phyloP scores from a whole-genome alignment of 2,888 invertebrate genomes.

The Copidosoma aretas region DNA sequence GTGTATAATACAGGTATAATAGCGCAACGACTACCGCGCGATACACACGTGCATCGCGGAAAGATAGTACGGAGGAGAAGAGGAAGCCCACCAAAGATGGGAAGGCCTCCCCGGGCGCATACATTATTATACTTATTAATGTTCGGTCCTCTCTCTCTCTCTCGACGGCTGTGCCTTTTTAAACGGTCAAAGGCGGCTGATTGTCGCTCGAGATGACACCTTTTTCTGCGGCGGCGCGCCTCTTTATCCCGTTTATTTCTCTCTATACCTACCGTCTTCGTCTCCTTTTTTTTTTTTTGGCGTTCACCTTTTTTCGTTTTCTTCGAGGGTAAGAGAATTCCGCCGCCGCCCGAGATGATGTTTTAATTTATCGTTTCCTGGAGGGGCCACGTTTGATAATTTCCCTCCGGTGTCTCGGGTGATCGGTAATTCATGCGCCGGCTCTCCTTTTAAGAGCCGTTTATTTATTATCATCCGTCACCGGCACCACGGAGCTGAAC shows the following conservation, averaged over 20 bases:
- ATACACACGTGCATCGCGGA: neutral
- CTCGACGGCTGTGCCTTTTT: neutral
- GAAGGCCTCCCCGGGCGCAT: slow-evolving; percentile 4
- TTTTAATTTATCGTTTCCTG: neutral
- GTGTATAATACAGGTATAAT: neutral
- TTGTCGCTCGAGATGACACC: slow-evolving; percentile 8
- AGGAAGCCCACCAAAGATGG: slow-evolving; percentile 16
- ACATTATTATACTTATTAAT: neutral
- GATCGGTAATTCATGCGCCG: neutral
- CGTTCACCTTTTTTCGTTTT: too few relatives aligned
- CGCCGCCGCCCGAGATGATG: too few relatives aligned
- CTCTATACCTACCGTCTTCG: neutral
- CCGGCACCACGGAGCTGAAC: neutral
- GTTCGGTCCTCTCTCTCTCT: too few relatives aligned
- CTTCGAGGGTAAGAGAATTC: too few relatives aligned
- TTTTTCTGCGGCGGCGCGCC: neutral
- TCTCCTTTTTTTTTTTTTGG: too few relatives aligned
- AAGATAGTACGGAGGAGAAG: too few relatives aligned
- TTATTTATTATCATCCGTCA: neutral
- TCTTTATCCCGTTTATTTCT: slow-evolving; percentile 13
- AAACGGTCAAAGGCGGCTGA: slow-evolving; percentile 13
- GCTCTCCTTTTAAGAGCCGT: too few relatives aligned
- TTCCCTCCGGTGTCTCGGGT: neutral
- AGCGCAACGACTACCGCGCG: too few relatives aligned
- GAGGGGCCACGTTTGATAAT: neutral